A percentile compares a stretch with the other conserved stretches of the same genome.
Evolutionary conservation across 2,797 vertebrate genomes (phyloP).

Genomic region (Thalassophryne amazonica): DNA sequence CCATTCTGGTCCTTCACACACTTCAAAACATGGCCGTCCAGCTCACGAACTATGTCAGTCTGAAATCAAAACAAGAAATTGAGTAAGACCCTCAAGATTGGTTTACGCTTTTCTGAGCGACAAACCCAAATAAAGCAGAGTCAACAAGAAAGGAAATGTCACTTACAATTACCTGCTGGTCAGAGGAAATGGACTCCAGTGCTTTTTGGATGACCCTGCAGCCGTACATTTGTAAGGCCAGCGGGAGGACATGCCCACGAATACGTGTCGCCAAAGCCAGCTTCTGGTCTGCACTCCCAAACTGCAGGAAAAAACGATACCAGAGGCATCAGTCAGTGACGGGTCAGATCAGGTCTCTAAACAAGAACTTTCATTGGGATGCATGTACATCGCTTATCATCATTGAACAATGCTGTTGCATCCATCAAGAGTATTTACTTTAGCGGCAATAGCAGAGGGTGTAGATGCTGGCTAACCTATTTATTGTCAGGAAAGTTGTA

Average conservation of each 20-base stretch:
- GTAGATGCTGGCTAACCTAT: too few species aligned
- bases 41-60: conserved; percentile 98
- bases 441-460: too few species aligned
- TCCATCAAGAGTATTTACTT: too few species aligned
- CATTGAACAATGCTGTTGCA: too few species aligned
- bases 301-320: conserved; percentile 68
- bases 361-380: too few species aligned
- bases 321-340: too few species aligned
- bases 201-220: conserved; percentile 98
- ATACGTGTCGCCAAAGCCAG: conserved; percentile 93
- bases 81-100: neutral
- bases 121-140: neutral
- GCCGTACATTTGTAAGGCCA: conserved; percentile 97
- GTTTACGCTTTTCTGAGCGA: neutral
- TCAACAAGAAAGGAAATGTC: conserved; percentile 53
- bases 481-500: too few species aligned
- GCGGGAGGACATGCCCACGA: conserved; percentile 91
- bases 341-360: too few species aligned
- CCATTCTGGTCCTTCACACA: conserved; percentile 99
- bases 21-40: conserved; percentile 97
- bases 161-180: conserved; percentile 99
- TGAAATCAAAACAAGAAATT: conserved; percentile 45
- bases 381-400: too few species aligned
- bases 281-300: conserved; percentile 96
- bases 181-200: conserved; percentile 94